A percentile compares a stretch with the other conserved stretches of the same genome.
phyloP scores from a whole-genome alignment of 1,140 invertebrate species.

The Drosophila ogumai region DNA sequence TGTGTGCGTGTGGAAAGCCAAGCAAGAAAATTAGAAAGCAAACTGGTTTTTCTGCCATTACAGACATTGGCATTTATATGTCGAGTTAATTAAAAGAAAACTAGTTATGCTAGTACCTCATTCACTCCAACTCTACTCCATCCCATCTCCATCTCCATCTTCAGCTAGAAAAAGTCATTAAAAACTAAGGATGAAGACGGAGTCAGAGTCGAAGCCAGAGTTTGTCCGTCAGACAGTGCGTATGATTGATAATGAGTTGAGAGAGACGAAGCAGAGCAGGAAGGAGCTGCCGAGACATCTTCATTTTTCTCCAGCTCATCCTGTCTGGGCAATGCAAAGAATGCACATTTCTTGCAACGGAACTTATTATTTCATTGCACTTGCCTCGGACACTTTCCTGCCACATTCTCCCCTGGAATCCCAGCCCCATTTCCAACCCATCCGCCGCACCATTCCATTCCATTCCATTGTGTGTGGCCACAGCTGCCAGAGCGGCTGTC shows the following conservation, averaged over 20 bases:
- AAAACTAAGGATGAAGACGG: slow-evolving; percentile 51
- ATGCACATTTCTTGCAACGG: slow-evolving; percentile 67
- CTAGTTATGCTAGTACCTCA: slow-evolving; percentile 63
- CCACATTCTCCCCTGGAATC: not conserved
- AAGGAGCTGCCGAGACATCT: slow-evolving; percentile 33
- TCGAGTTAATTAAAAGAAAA: slow-evolving; percentile 82
- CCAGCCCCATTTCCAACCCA: not conserved
- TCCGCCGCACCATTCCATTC: not conserved
- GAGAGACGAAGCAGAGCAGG: not conserved
- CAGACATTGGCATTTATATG: slow-evolving; percentile 71
- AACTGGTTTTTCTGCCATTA: slow-evolving; percentile 63
- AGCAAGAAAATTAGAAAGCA: slow-evolving; percentile 78
- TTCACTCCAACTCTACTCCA: not conserved
- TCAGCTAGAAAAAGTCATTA: slow-evolving; percentile 67
- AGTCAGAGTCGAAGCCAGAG: slow-evolving; percentile 26
- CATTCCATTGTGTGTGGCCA: slow-evolving; percentile 17
- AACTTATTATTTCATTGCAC: slow-evolving; percentile 71
- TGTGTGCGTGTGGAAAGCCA: slow-evolving; percentile 50
- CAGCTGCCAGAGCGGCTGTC: slow-evolving; percentile 21
- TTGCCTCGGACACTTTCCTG: slow-evolving; percentile 11
- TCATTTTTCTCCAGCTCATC: slow-evolving; percentile 35
- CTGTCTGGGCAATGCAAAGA: slow-evolving; percentile 52
- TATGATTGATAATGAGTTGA: slow-evolving; percentile 76
- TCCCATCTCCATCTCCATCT: not conserved
- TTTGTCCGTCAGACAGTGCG: slow-evolving; percentile 55